Evolutionary conservation across 2,888 invertebrate genomes (phyloP).

Genomic region (Lochmaea capreae): DNA sequence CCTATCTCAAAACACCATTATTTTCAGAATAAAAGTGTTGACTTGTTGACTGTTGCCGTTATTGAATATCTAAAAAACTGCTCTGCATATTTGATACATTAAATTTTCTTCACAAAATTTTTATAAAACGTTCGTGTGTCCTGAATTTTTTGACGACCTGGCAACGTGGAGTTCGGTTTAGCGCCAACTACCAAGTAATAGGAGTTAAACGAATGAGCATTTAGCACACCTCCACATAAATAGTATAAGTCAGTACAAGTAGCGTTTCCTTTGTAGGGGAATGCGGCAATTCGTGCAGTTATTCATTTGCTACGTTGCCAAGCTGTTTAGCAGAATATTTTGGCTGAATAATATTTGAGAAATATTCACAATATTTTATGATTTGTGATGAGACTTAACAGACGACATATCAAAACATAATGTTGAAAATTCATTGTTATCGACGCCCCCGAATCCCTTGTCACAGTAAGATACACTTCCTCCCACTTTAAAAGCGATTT

Average conservation of each 20-base stretch:
- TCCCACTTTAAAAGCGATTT: too few relatives aligned
- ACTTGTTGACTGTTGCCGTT: neutral
- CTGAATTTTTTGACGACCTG: neutral
- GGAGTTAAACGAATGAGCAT: neutral
- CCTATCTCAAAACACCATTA: neutral
- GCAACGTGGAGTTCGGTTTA: neutral
- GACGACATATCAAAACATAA: too few relatives aligned
- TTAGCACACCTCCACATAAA: neutral
- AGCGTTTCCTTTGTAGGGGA: slow-evolving; percentile 1
- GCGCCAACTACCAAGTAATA: neutral
- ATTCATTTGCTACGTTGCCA: neutral
- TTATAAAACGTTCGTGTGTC: neutral
- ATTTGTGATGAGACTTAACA: too few relatives aligned
- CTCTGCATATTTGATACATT: neutral
- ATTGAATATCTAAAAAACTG: neutral
- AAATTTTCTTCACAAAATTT: neutral
- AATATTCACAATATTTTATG: too few relatives aligned
- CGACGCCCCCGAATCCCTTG: too few relatives aligned
- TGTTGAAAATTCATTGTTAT: too few relatives aligned
- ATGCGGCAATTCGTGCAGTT: neutral
- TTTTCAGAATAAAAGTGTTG: neutral
- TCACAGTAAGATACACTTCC: too few relatives aligned
- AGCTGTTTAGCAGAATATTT: too few relatives aligned
- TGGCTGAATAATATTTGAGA: neutral
- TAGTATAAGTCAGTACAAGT: neutral